These are phyloP conservation scores for Promerops cafer DNA, from an alignment of 2,113 vertebrate species.

Conservation along the genomic window DNA sequence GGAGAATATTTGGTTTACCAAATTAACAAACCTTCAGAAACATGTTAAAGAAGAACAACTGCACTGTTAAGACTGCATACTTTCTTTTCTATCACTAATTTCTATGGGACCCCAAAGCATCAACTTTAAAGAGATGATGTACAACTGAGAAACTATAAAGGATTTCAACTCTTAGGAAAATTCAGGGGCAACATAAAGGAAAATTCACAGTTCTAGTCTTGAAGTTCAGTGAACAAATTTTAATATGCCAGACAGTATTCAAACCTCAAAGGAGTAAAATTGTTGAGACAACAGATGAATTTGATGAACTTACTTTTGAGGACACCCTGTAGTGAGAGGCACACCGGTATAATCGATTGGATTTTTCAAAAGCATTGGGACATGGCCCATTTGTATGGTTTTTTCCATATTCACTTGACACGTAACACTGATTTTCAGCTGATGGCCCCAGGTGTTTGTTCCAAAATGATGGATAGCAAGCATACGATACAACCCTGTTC, in stretches of 20 bases:
- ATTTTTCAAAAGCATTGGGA: constrained; percentile 69
- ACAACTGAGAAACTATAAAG: background rate
- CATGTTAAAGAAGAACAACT: background rate
- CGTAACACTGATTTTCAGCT: constrained; percentile 52
- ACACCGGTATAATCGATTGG: constrained; percentile 70
- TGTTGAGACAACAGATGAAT: background rate
- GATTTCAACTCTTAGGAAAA: background rate
- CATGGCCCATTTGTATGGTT: constrained; percentile 66
- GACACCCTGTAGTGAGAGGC: constrained; percentile 73
- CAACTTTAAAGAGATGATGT: background rate
- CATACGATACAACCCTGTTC: constrained; percentile 72
- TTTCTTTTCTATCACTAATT: background rate
- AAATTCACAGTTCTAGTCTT: background rate
- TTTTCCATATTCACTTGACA: constrained; percentile 66
- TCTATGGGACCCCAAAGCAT: background rate
- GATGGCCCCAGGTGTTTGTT: constrained; percentile 3
- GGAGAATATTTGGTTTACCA: background rate
- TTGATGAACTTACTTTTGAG: constrained; percentile 68
- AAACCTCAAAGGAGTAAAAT: background rate
- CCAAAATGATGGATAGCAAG: constrained; percentile 75
- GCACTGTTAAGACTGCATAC: background rate
- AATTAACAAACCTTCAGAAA: background rate
- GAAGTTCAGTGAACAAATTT: background rate
- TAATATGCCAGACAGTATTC: background rate
- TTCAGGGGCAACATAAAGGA: background rate